Conservation (phyloP, 2,113 vertebrate species). For the Zapornia atra region DNA sequence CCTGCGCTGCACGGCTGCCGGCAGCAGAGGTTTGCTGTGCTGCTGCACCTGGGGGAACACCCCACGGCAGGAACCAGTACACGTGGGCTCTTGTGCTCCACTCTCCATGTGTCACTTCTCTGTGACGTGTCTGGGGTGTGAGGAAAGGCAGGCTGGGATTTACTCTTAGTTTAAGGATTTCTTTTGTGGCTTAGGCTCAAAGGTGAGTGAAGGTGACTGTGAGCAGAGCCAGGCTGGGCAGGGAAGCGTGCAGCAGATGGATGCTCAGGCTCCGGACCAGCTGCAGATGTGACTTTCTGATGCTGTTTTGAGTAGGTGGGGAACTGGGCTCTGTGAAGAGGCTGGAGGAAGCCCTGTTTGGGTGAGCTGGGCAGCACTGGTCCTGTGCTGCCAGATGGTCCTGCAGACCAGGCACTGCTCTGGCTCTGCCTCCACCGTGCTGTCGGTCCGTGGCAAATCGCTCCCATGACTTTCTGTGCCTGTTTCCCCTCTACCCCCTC, state of each 20-base stretch:
- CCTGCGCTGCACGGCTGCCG: background rate
- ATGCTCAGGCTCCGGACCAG: background rate
- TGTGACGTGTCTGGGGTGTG: background rate
- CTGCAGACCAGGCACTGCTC: rapidly evolving
- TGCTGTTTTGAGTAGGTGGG: background rate
- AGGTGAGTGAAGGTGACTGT: background rate
- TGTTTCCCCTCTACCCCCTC: background rate
- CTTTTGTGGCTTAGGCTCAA: background rate
- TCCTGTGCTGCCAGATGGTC: background rate
- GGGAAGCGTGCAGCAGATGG: background rate
- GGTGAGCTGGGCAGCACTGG: background rate
- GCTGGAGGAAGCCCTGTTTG: background rate
- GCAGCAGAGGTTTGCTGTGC: background rate
- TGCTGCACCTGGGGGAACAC: background rate
- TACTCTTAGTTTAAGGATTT: background rate
- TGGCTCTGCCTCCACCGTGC: rapidly evolving
- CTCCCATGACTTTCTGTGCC: background rate
- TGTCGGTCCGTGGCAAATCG: background rate
- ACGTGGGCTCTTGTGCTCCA: background rate
- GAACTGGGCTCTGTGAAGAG: background rate
- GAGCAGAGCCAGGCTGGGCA: background rate
- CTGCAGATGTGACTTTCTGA: rapidly evolving
- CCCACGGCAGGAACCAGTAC: background rate
- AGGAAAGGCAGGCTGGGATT: background rate
- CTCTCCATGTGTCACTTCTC: background rate